A percentile compares a stretch with the other conserved stretches of the same genome.
phyloP scores from a whole-genome alignment of 1,140 invertebrate species.

The Solenopsis fugax region DNA sequence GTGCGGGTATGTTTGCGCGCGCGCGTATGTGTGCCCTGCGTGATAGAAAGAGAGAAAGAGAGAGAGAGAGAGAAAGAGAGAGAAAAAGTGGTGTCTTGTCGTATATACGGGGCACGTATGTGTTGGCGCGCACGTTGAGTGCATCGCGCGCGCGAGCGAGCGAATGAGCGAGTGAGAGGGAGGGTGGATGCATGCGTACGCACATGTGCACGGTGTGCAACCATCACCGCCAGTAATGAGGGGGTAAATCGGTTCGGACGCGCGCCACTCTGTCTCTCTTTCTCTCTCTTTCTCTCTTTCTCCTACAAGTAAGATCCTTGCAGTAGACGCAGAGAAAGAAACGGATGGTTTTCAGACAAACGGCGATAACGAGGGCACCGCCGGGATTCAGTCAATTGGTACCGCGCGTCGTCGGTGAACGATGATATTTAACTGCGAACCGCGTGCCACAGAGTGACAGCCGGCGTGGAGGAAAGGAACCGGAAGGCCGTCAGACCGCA shows the following conservation, averaged over 20 bases:
- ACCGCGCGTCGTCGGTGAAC: conserved; percentile 54
- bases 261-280: conserved; percentile 34
- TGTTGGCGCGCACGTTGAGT: conserved; percentile 31
- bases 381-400: conserved; percentile 51
- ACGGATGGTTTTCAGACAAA: conserved; percentile 62
- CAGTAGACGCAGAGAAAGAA: conserved; percentile 21
- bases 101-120: too few relatives aligned
- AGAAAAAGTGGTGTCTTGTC: not conserved
- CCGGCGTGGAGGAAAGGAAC: conserved; percentile 37
- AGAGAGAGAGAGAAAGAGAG: conserved; percentile 1
- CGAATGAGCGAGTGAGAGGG: conserved; percentile 39
- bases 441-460: conserved; percentile 56
- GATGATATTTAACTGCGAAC: conserved; percentile 63
- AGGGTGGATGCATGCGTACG: conserved; percentile 60
- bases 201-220: conserved; percentile 57
- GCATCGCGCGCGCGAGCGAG: conserved; percentile 16
- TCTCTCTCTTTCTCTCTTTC: conserved; percentile 23
- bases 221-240: conserved; percentile 34
- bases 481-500: conserved; percentile 43
- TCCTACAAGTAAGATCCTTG: conserved; percentile 1
- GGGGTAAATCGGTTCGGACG: conserved; percentile 41
- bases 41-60: not conserved
- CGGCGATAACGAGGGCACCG: conserved; percentile 54
- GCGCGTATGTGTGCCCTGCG: not conserved
- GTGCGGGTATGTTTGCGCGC: not conserved